These are phyloP conservation scores for Ostrea denselamellosa DNA, from an alignment of 1,140 invertebrate genomes.

Conservation along the genomic window DNA sequence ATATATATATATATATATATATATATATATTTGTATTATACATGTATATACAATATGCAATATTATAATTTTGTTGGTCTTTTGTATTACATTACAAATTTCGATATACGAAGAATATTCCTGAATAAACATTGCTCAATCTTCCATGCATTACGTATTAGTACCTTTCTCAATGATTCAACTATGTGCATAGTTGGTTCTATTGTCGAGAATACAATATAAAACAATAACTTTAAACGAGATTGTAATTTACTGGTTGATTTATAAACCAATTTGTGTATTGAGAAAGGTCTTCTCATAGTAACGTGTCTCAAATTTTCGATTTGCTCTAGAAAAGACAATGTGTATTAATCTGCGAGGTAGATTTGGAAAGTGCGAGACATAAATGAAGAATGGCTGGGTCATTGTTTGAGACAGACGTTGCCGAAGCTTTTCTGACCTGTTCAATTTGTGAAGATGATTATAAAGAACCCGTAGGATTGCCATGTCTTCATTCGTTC, in stretches of 20 bases:
- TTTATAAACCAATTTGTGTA: not conserved
- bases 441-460: constrained; percentile 52
- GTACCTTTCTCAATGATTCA: not conserved
- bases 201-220: not conserved
- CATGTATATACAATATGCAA: no score
- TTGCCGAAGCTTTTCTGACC: constrained; percentile 43
- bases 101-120: not conserved
- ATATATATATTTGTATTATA: not conserved
- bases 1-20: not conserved
- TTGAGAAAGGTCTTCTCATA: not conserved
- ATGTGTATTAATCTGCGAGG: no score
- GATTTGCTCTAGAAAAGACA: not conserved
- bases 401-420: not conserved
- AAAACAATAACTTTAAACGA: not conserved
- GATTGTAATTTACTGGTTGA: not conserved
- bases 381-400: not conserved
- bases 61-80: not conserved
- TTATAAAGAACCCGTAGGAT: constrained; percentile 43
- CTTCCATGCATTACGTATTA: not conserved
- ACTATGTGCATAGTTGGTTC: not conserved
- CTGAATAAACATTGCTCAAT: not conserved
- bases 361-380: no score
- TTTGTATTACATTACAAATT: not conserved
- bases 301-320: not conserved
- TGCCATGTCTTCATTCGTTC: constrained; percentile 56